phyloP scores from a whole-genome alignment of 2,888 invertebrate species.

The Catocala nupta region DNA sequence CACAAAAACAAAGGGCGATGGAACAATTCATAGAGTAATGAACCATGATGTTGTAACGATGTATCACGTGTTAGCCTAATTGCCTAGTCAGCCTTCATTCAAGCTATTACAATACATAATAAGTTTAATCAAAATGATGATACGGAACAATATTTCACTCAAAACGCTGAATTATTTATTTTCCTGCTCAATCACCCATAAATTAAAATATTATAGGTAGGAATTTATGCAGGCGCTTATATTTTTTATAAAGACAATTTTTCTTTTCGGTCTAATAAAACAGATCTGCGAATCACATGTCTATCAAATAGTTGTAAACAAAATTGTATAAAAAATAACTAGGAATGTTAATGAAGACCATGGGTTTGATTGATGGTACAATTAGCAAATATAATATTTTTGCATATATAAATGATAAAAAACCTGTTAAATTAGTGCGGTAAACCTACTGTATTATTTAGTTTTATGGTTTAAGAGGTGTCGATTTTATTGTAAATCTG shows the following conservation, averaged over 20 bases:
- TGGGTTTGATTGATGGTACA: conserved; percentile 18
- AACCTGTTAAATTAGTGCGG: not conserved
- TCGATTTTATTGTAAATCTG: too few species aligned
- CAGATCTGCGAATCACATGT: not conserved
- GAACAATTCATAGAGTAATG: too few species aligned
- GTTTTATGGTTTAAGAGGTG: not conserved
- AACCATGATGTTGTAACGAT: too few species aligned
- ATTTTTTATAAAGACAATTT: not conserved
- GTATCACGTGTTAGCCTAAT: conserved; percentile 60
- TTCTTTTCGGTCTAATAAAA: not conserved
- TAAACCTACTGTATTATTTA: not conserved
- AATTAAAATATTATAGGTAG: conserved; percentile 1
- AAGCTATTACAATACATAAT: too few species aligned
- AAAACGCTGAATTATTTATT: conserved; percentile 9
- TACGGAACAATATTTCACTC: conserved; percentile 15
- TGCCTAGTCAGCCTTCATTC: conserved; percentile 3
- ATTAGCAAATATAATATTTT: not conserved
- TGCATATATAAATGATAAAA: not conserved
- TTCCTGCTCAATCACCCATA: not conserved
- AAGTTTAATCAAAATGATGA: too few species aligned
- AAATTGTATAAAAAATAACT: not conserved
- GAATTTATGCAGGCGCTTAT: not conserved
- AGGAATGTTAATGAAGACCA: not conserved
- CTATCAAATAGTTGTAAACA: not conserved
- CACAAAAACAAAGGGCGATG: not conserved